Evolutionary conservation across 2,888 invertebrate species (phyloP), one percentile per base, ranked within the genome.

Genomic region (Papilio protenor): DNA sequence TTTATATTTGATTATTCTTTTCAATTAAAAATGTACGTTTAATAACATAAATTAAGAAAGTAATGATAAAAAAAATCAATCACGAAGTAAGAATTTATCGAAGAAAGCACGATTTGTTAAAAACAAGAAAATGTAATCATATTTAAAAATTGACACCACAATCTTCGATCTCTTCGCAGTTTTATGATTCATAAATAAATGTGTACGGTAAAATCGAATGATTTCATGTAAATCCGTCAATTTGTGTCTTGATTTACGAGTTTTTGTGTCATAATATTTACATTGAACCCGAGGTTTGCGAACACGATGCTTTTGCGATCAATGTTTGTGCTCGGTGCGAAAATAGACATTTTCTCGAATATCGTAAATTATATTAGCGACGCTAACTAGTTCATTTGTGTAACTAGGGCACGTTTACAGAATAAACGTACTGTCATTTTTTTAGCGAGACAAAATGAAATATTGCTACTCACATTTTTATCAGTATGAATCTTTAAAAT

Each of bases 231-330:
- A 23, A 14, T 66, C 61, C 64, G 52, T 59, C 27, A 69, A 33
- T 76, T 27, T 33, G 33, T 45, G 55, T 47, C 64, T 27, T 75
- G 73, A 75, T 72, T 80, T 74, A 76, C 66, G 79, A 73, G 66
- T 74, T 79, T 76, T 75, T 23, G 77, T 78, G 79, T 81, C 83
- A 84, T 80, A 84, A 83, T 82, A 84, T 84, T 84, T 83, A 83
- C 81, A 21, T 77, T 82, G 77, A 61, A 71, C 59, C 52, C 77
- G 73, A 47, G 75, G 71, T 77, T 77, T 75, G 75, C 73, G 10
- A 77, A 73, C 72, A 49, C 61, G 66, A 73, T 71, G 72, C 47
- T 64, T 55, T 72, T 66, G 71, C 76, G 78, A 52, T 73, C 33
- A 49, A 14, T 72, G 73, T 76, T 66, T 61, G 61, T 55, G 71